Conservation (phyloP, 2,113 vertebrate genomes). For the Sarotherodon lohbergeri region DNA sequence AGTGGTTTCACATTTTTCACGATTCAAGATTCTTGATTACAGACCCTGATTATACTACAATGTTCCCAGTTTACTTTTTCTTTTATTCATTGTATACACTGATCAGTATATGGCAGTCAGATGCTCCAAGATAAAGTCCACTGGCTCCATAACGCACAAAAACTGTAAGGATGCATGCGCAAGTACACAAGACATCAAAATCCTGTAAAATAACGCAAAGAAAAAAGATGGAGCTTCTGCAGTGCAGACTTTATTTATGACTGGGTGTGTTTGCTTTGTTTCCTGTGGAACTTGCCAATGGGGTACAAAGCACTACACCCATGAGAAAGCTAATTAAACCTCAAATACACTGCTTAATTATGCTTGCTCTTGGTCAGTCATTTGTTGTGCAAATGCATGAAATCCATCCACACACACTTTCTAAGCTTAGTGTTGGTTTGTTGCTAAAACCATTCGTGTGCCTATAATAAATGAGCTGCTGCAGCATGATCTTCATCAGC, state of each 20-base stretch:
- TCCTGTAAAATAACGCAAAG: background rate
- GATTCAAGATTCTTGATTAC: background rate
- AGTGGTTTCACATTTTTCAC: background rate
- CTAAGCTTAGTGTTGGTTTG: background rate
- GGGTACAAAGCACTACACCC: background rate
- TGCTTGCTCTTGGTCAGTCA: background rate
- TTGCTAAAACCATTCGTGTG: accelerated
- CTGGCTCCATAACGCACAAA: background rate
- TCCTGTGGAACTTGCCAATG: background rate
- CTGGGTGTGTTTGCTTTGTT: background rate
- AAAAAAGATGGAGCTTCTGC: background rate
- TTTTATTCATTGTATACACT: accelerated
- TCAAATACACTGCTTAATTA: background rate
- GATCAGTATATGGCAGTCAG: background rate
- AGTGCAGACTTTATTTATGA: background rate
- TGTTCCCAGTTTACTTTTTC: background rate
- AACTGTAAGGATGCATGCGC: accelerated
- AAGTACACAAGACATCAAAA: background rate
- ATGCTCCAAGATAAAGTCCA: background rate
- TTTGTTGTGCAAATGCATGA: background rate
- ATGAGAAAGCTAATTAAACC: background rate
- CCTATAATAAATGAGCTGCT: background rate
- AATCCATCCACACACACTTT: background rate
- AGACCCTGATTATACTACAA: background rate
- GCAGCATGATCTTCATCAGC: accelerated